Percentiles rank a stretch among this genome's conserved stretches.
These are phyloP conservation scores for Camelus dromedarius DNA, from an alignment of 2,113 vertebrate genomes.

Conservation along the genomic window DNA sequence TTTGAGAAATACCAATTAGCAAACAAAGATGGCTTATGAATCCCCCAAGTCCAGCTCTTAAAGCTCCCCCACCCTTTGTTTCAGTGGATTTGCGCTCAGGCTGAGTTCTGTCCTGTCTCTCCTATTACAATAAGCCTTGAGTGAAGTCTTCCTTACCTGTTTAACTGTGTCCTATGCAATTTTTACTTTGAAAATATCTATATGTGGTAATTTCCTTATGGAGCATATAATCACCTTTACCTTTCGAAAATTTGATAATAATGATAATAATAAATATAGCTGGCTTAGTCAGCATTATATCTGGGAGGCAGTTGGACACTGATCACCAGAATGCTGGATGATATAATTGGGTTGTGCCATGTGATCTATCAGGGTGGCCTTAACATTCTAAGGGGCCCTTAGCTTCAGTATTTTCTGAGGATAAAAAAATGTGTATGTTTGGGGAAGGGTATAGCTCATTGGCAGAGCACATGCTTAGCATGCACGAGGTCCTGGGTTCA, in stretches of 20 bases:
- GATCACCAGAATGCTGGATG: background rate
- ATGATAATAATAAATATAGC: background rate
- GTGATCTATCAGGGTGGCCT: accelerated
- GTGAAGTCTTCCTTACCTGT: background rate
- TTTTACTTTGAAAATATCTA: background rate
- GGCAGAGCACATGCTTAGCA: too few relatives aligned
- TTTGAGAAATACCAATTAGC: background rate
- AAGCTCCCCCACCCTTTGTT: background rate
- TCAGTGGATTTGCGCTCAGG: background rate
- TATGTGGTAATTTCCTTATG: background rate
- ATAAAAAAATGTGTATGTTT: background rate
- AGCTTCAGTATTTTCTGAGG: background rate
- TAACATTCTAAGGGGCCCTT: background rate
- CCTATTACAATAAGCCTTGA: background rate
- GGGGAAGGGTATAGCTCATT: too few relatives aligned
- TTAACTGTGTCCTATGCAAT: background rate
- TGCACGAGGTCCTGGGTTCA: too few relatives aligned
- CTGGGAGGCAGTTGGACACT: accelerated
- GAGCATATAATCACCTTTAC: background rate
- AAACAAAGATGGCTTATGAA: background rate
- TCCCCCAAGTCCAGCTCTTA: background rate
- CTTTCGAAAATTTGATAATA: background rate
- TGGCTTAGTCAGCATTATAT: background rate
- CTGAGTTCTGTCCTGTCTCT: background rate
- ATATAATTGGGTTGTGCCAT: accelerated